Base-by-base conservation (phyloP, 2,797 vertebrate genomes). In the Hyperoplus lanceolatus region DNA sequence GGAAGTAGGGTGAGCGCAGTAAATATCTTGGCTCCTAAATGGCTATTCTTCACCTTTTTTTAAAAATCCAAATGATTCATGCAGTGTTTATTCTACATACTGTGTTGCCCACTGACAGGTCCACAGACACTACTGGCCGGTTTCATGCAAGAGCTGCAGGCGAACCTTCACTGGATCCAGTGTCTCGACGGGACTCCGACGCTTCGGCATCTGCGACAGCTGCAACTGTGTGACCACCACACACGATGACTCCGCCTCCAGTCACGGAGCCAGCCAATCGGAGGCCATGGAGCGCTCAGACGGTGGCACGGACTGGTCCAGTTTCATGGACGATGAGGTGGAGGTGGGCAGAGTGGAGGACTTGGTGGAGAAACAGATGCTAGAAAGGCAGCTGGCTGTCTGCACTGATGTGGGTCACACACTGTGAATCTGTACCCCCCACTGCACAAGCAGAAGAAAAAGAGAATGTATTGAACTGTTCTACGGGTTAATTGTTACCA, bases 291-390 rank as follows among this genome's bases (percentile, higher is more conserved):
- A 97, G 1, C 97, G 96, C 1, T 91, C 94, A 0, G 96, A 97
- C 0, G 89, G 94, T 0, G 96, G 97, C 15, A 92, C 92, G 0
- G 97, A 98, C 14, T 99, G 98, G 98, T 97, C 97, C 11, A 97
- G 97, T 70, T 99, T 97, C 0, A 97, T 99, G 90, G 98, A 97
- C 42, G 98, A 99, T 74, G 98, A 99, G 58, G 97, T 97, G 0
- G 97, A 98, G 41, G 92, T 95, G 0, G 95, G 95, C 18, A 95
- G 97, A 0, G 95, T 96, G 39, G 97, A 97, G 0, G 96, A 97
- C 58, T 88, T 94, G 0, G 96, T 97, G 0, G 95, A 96, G 88
- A 97, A 97, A 83, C 95, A 88, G 62, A 96, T 93, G 18, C 92
- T 96, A 16, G 95, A 88, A 43, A 90, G 95, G 80, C 87, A 87